Conservation (phyloP, 2,113 vertebrate genomes). For the Mungos mungo region DNA sequence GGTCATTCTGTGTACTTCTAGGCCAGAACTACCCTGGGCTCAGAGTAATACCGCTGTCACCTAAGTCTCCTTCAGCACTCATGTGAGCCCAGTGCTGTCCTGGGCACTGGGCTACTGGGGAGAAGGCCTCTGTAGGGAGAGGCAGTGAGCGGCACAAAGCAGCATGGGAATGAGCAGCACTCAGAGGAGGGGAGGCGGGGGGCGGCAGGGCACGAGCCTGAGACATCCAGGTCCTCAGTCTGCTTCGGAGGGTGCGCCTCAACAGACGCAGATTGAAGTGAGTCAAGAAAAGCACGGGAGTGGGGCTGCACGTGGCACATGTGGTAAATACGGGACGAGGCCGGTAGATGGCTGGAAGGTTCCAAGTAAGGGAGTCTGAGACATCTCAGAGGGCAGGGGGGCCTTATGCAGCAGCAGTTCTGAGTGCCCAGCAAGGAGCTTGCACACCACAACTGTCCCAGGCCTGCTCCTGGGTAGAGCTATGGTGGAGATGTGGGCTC, state of each 20-base stretch:
- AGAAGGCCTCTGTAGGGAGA: not conserved
- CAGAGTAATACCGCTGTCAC: not conserved
- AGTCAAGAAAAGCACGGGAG: not conserved
- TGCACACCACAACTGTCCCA: not conserved
- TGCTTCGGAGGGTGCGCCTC: not conserved
- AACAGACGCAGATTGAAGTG: not conserved
- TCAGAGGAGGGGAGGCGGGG: not conserved
- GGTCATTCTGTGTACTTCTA: not conserved
- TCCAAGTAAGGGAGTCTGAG: not conserved
- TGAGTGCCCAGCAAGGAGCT: not conserved
- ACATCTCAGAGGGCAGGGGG: not conserved
- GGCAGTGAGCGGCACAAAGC: not conserved
- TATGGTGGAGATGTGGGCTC: not conserved
- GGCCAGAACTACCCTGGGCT: not conserved
- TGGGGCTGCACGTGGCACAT: too few species aligned
- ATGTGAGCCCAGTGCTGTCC: not conserved
- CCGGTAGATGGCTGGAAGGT: not conserved
- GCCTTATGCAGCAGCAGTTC: not conserved
- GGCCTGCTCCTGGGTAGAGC: not conserved
- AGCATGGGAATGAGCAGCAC: not conserved
- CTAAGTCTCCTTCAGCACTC: not conserved
- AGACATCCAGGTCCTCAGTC: not conserved
- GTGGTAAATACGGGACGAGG: too few species aligned
- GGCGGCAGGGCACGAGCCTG: not conserved
- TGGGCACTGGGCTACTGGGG: not conserved